These are phyloP conservation scores for Macrophya annulata DNA, from an alignment of 2,888 invertebrate genomes.

Conservation along the genomic window DNA sequence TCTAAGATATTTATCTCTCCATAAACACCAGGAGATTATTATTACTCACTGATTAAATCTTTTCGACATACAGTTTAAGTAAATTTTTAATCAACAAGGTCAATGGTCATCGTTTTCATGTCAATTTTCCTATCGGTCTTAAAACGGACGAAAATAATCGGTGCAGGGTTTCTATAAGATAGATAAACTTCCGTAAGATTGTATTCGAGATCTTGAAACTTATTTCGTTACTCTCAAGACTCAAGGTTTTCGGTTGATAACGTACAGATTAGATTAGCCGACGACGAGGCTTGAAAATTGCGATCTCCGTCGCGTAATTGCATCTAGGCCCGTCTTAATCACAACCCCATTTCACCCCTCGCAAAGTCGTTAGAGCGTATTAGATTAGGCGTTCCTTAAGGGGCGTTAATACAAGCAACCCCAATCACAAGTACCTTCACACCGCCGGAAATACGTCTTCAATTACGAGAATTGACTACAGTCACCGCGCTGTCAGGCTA, in stretches of 20 bases:
- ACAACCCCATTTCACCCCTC: slow-evolving; percentile 35
- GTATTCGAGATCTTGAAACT: not conserved
- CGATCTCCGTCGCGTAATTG: slow-evolving; percentile 23
- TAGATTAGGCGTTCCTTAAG: slow-evolving; percentile 15
- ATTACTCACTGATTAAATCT: not conserved
- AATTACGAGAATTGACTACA: slow-evolving; percentile 26
- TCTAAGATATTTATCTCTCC: not conserved
- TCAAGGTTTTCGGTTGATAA: slow-evolving; percentile 34
- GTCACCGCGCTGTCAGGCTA: not conserved
- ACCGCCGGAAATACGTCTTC: slow-evolving; percentile 12
- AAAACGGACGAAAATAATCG: not conserved
- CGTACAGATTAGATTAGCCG: slow-evolving; percentile 42
- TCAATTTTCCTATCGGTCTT: not conserved
- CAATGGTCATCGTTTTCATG: too few species aligned
- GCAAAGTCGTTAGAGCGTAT: slow-evolving; percentile 22
- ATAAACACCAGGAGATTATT: not conserved
- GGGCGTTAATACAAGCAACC: not conserved
- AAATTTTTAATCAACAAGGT: too few species aligned
- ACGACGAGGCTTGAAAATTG: slow-evolving; percentile 27
- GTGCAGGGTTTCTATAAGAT: not conserved
- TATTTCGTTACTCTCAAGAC: not conserved
- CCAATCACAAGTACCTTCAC: not conserved
- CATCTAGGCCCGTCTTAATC: slow-evolving; percentile 30
- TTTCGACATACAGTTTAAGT: not conserved
- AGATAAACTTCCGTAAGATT: not conserved